Evolutionary conservation across 2,888 invertebrate species (phyloP), one percentile per base, ranked within the genome.

Genomic region (Lucinisca nassula): DNA sequence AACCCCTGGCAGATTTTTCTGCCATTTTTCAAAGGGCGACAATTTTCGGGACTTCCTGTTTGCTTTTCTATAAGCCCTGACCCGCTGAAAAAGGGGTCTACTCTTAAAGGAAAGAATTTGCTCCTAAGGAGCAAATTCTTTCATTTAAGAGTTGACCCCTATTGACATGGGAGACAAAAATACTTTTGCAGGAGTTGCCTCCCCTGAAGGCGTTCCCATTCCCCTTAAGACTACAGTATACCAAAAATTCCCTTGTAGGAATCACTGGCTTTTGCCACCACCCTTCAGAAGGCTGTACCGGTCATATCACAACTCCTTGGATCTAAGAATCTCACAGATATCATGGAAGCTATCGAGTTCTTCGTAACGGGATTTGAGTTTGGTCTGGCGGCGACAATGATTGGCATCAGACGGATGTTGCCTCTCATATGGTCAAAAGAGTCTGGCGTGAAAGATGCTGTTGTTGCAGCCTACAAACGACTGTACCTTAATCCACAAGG

Each of bases 291-390:
- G 24, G 97, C 97, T 10, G 96, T 98, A 82, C 97, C 97, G 0
- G 96, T 98, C n/a, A 97, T 98, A 84, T 97, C 97, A 91, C 97
- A 97, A 30, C 96, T 99, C 94, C 96, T 99, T 17, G 95, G 95
- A 32, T 97, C 97, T 1, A 96, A 96, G 84, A 96, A 95, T 87
- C 97, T 98, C 4, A 97, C 98, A 0, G 99, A 99, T 95, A 98
- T 98, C 21, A 97, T 98, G 79, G 99, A 99, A 96, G 98, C 99
- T 0, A 98, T 99, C 37, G 98, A 98, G 85, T 98, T 99, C 95
- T 98, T 99, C 92, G 98, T 98, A 0, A 97, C 98, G 10, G 94
- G 95, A 97, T 77, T 98, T 98, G 95, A 96, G 91, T 96, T 96
- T 92, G 96, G 96, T 0, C 91, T 96, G 67, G 90, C 92, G 2